Evolutionary conservation across 2,113 vertebrate species (phyloP), one percentile per base, ranked within the genome.

Genomic region (Seriola quinqueradiata): DNA sequence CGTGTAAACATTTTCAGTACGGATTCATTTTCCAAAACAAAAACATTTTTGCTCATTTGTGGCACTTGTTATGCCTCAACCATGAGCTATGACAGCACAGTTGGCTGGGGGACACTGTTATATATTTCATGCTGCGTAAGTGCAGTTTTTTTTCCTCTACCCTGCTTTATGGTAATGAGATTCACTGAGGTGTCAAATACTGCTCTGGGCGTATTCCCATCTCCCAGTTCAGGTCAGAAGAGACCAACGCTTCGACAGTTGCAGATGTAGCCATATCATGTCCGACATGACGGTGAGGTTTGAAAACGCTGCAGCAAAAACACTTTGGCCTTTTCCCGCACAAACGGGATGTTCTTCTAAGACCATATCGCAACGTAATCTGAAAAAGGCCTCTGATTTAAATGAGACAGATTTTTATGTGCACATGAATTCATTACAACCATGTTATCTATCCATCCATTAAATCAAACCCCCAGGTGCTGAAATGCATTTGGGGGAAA

Each of bases 101-200:
- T 87, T 90, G 89, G 84, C 77, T 55, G 38, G 25, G 57, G 71
- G 61, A 75, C 82, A 46, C 78, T 57, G 63, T 85, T 90, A 69
- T 91, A 89, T 88, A 83, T 89, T 93, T 89, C 85, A 87, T 91
- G 90, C 75, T 73, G 82, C 32, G 75, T 90, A 90, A 93, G 83
- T 87, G 72, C 42, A 17, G 44, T 74, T 86, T 93, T 28, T 28
- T 28, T 91, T 90, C 75, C 66, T 85, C 68, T 66, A 8, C 82
- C 60, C 55, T 66, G 87, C 70, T 92, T 88, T 91, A 88, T 93
- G 88, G 68, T 89, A 92, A 92, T 92, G 61, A 87, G 73, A 94
- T 82, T 91, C 91, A 89, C 84, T 80, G 77, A 92, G 88, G 90
- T 93, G 91, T 91, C 90, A 90, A 91, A 90, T 72, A 85, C 65